Base-by-base conservation (phyloP, 2,113 vertebrate species). In the Pseudorectes ferrugineus region DNA sequence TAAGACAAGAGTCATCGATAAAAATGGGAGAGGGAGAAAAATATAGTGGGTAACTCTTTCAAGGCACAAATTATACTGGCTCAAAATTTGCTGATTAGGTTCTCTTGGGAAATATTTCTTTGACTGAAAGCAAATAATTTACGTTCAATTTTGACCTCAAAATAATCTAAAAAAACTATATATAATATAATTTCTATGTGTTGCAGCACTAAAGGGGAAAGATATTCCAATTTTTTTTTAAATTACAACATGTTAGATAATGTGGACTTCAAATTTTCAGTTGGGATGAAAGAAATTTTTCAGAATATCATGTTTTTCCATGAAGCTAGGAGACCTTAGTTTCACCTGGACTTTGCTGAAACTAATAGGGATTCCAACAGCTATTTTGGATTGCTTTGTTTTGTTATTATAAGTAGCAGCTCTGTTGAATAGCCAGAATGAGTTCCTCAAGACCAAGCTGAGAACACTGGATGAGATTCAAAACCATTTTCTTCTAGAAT, bases 91-190 rank as follows among this genome's bases (percentile, higher is more conserved):
- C 15, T 48, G 52, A 14, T 42, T 38, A 59, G 1, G 3, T 45
- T 55, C 2, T 67, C 22, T 75, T 2, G 2, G 21, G 26, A 85
- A 91, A 40, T 58, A 35, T 1, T 75, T 20, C 4, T 83, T 68
- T 52, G 28, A 87, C 12, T 26, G 23, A 66, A 22, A 87, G 12
- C 22, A 24, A 74, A 36, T 10, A 31, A 23, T 40, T 88, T 85
- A 57, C 1, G 7, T 40, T 58, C 22, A 36, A 12, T 58, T 55
- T 55, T 88, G 48, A 59, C 13, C 1, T 12, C 10, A 24, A 62
- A 59, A n/a, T 18, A 57, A n/a, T 75, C 42, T 3, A 1, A 25
- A n/a, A 78, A 89, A 20, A 0, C 0, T n/a, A 1, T 21, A 7
- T 26, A 11, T n/a, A 2, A n/a, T 22, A 46, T 16, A n/a, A 72